Conservation (phyloP, 2,888 invertebrate species). For the Andrena marginata region DNA sequence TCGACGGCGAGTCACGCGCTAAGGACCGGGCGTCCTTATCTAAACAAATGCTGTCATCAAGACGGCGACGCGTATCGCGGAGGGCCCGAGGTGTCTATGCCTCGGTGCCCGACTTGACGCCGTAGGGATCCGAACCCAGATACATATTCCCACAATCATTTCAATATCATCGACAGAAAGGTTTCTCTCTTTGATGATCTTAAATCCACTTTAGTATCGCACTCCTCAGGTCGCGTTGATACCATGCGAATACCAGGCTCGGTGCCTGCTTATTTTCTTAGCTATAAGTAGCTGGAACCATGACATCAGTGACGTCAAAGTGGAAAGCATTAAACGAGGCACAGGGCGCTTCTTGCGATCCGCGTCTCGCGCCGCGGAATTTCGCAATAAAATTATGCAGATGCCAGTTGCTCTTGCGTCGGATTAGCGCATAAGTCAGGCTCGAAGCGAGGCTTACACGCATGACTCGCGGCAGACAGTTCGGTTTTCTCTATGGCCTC, state of each 20-base stretch:
- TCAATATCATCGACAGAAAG: no score
- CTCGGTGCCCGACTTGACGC: no score
- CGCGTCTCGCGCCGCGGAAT: conserved; percentile 2
- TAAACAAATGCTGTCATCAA: no score
- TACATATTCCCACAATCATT: no score
- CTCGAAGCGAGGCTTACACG: conserved; percentile 30
- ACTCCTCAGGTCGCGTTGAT: not conserved
- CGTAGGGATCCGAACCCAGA: no score
- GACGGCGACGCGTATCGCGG: no score
- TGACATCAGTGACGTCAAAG: conserved; percentile 16
- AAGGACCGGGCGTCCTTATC: no score
- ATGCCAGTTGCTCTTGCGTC: conserved; percentile 32
- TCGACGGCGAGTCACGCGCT: no score
- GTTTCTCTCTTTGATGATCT: no score
- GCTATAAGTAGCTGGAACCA: conserved; percentile 19
- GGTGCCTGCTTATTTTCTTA: conserved; percentile 11
- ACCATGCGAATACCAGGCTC: conserved; percentile 5
- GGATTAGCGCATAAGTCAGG: conserved; percentile 38
- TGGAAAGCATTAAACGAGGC: conserved; percentile 41
- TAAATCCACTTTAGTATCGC: not conserved
- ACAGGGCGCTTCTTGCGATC: conserved; percentile 26
- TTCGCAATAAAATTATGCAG: conserved; percentile 53
- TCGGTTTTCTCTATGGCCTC: conserved; percentile 29
- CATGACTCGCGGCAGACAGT: conserved; percentile 39
- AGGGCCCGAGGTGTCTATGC: no score